phyloP scores from a whole-genome alignment of 1,140 invertebrate genomes.

The Drosophila pectinifera region DNA sequence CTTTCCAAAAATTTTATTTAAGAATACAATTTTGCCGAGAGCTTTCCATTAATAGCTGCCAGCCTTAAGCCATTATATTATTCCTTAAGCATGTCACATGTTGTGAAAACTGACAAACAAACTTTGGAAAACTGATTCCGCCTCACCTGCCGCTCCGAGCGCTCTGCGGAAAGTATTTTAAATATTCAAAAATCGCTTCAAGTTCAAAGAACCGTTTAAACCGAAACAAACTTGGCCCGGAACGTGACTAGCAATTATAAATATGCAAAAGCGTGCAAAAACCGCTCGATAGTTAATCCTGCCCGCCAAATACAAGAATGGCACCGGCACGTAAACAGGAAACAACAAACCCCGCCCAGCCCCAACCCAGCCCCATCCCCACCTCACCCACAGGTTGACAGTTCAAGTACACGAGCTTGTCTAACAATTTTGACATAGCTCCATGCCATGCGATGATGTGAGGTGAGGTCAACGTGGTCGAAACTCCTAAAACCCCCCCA shows the following conservation, averaged over 20 bases:
- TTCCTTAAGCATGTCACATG: not conserved
- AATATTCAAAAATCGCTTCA: conserved; percentile 38
- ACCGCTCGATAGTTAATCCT: conserved; percentile 40
- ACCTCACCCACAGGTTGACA: conserved; percentile 36
- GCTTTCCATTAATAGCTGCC: too few relatives aligned
- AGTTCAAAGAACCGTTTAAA: conserved; percentile 41
- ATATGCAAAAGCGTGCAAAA: conserved; percentile 38
- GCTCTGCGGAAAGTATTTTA: conserved; percentile 9
- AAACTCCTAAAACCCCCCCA: conserved; percentile 6
- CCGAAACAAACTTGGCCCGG: conserved; percentile 30
- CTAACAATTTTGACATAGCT: conserved; percentile 65
- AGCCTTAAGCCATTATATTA: not conserved
- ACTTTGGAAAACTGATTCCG: not conserved
- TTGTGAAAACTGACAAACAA: conserved; percentile 6
- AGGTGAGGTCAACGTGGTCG: conserved; percentile 35
- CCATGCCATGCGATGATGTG: conserved; percentile 11
- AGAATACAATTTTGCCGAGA: too few relatives aligned
- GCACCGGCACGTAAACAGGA: conserved; percentile 32
- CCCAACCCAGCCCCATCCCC: not conserved
- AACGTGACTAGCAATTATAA: conserved; percentile 49
- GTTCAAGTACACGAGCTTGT: conserved; percentile 71
- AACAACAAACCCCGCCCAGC: conserved; percentile 19
- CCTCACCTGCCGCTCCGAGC: not conserved
- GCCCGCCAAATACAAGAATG: conserved; percentile 27
- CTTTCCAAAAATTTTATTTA: not conserved